Percentiles rank a stretch among this genome's conserved stretches.
phyloP scores from a whole-genome alignment of 2,797 vertebrate species.

The Zalophus californianus region DNA sequence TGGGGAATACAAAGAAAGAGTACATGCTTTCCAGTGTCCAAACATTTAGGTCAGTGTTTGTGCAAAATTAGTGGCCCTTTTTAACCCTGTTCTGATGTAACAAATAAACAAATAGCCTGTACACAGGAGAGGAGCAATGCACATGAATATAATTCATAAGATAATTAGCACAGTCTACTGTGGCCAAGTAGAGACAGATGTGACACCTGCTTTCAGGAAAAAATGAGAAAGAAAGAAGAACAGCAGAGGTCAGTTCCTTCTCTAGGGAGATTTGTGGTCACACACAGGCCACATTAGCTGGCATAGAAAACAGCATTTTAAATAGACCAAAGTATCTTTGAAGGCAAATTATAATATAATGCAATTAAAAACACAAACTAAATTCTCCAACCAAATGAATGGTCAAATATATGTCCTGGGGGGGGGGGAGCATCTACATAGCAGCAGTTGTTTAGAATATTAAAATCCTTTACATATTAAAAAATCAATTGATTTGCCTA shows the following conservation, averaged over 20 bases:
- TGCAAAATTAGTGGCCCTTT: constrained; percentile 56
- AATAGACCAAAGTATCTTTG: constrained; percentile 27
- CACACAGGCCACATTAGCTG: constrained; percentile 42
- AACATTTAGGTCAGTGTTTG: constrained; percentile 61
- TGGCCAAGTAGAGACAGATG: constrained; percentile 67
- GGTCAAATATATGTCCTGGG: constrained; percentile 24
- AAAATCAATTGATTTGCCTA: constrained; percentile 42
- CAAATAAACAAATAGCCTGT: constrained; percentile 72
- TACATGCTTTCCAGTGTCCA: constrained; percentile 19
- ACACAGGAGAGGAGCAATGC: constrained; percentile 50
- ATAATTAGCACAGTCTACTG: constrained; percentile 70
- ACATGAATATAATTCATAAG: constrained; percentile 71
- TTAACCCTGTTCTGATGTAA: constrained; percentile 68
- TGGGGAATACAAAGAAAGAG: constrained; percentile 36
- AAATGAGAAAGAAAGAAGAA: constrained; percentile 42
- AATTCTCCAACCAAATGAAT: constrained; percentile 37
- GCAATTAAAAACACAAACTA: not conserved
- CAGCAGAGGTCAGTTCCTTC: constrained; percentile 48
- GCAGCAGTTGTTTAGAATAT: constrained; percentile 16
- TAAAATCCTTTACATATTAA: constrained; percentile 42
- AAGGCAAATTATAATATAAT: not conserved
- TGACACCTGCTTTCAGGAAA: constrained; percentile 69
- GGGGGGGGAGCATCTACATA: not conserved
- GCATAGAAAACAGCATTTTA: constrained; percentile 45
- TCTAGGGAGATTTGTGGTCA: not conserved